Percentiles rank a stretch among this genome's conserved stretches.
Evolutionary conservation across 2,113 vertebrate genomes (phyloP).

Genomic region (Progne subis): DNA sequence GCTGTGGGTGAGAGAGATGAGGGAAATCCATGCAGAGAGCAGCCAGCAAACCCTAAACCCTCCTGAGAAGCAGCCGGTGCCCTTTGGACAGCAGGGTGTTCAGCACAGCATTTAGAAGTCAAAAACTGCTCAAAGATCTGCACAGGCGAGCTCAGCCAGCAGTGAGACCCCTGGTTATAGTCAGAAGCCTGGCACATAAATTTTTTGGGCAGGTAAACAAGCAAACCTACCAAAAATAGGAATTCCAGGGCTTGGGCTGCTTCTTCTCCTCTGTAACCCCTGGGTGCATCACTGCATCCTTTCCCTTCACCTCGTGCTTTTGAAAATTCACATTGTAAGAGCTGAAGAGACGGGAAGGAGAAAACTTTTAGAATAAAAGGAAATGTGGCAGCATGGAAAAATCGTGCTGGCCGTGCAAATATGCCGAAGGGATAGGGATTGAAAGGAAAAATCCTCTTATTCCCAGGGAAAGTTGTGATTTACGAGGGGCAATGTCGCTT

Average conservation of each 20-base stretch:
- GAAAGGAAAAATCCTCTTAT: background rate
- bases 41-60: background rate
- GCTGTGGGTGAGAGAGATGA: background rate
- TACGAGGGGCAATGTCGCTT: background rate
- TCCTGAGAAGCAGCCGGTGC: rapidly evolving
- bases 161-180: rapidly evolving
- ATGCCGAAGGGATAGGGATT: background rate
- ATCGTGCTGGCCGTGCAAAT: rapidly evolving
- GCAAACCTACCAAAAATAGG: slow-evolving; percentile 31
- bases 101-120: rapidly evolving
- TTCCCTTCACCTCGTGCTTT: rapidly evolving
- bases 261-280: rapidly evolving
- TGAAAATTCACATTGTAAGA: background rate
- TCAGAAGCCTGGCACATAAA: background rate
- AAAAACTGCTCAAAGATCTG: background rate
- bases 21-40: background rate
- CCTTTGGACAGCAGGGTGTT: rapidly evolving
- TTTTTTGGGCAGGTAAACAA: background rate
- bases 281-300: rapidly evolving
- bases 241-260: background rate
- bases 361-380: background rate
- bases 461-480: background rate
- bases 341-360: background rate
- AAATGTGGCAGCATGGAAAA: background rate
- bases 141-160: background rate